Evolutionary conservation across 2,888 invertebrate species (phyloP).

Genomic region (Pandemis corylana): DNA sequence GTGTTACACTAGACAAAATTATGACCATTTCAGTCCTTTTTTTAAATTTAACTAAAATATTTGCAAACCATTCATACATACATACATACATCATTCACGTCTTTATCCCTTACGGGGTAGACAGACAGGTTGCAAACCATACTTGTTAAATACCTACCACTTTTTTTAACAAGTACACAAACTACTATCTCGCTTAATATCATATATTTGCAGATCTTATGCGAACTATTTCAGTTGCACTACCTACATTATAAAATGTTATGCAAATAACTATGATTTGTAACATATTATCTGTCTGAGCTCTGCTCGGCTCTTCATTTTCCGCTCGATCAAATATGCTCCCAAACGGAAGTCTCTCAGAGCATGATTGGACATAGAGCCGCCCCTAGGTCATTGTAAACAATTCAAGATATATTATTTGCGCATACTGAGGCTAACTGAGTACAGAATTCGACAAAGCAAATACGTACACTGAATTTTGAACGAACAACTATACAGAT

Average conservation of each 20-base stretch:
- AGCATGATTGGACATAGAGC: conserved; percentile 31
- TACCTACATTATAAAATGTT: background rate
- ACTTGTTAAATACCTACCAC: too few species aligned
- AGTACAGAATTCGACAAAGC: conserved; percentile 5
- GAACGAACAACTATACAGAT: background rate
- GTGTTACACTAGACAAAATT: too few species aligned
- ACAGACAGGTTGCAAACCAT: too few species aligned
- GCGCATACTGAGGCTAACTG: conserved; percentile 18
- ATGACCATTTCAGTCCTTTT: too few species aligned
- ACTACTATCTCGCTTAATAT: too few species aligned
- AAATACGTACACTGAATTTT: conserved; percentile 16
- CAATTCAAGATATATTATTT: conserved; percentile 34
- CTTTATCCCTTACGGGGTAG: too few species aligned
- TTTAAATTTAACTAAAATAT: too few species aligned
- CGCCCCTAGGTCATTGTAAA: conserved; percentile 36
- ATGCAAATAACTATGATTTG: background rate
- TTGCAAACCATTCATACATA: too few species aligned
- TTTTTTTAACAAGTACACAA: too few species aligned
- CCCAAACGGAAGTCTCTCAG: conserved; percentile 32
- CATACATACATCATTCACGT: too few species aligned
- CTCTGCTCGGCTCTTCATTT: conserved; percentile 17
- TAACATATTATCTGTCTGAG: background rate
- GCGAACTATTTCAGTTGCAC: background rate
- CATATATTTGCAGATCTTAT: too few species aligned
- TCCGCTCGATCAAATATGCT: conserved; percentile 39